Evolutionary conservation across 2,113 vertebrate species (phyloP), one percentile per base, ranked within the genome.

Genomic region (Isichthys henryi): DNA sequence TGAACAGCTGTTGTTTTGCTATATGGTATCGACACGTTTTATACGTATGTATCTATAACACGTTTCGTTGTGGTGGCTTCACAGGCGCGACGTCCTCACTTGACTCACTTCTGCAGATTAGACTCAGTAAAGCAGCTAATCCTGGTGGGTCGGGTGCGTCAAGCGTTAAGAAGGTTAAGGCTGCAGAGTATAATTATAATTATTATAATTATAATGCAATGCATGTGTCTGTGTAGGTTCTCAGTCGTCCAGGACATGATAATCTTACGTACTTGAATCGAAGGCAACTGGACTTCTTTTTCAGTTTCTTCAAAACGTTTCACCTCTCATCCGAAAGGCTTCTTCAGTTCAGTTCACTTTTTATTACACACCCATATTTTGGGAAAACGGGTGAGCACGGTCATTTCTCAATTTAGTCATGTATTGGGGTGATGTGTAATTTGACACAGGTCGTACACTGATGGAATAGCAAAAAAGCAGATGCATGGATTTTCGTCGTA

Each of bases 101-200:
- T 11, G 56, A 43, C 56, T 88, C 35, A 11, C 15, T 43, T 50
- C n/a, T 48, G 53, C 87, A 66, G 49, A 80, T 82, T 89, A 82
- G 50, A 82, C n/a, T 39, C 45, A 11, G 15, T 50, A 52, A 82
- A 46, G 46, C 19, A 39, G 70, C 50, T 90, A 86, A 90, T 70
- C 88, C 83, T 53, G 70, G 77, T n/a, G 43, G 43, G 39, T 80
- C 62, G 43, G 35, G 13, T 89, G 83, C 83, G 90, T 89, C 90
- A 88, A 48, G 39, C 87, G 35, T 39, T 89, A 82, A 89, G 88
- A 86, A 89, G 56, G 48, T 88, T 39, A 89, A 62, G 84, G 46
- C n/a, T 87, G 83, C 45, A 66, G 45, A 66, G 39, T 66, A n/a
- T 46, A 45, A 43, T 62, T 62, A 46, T 46, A 21, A 46, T 62